Conservation (phyloP, 2,113 vertebrate species). For the Melanostigma gelatinosum region DNA sequence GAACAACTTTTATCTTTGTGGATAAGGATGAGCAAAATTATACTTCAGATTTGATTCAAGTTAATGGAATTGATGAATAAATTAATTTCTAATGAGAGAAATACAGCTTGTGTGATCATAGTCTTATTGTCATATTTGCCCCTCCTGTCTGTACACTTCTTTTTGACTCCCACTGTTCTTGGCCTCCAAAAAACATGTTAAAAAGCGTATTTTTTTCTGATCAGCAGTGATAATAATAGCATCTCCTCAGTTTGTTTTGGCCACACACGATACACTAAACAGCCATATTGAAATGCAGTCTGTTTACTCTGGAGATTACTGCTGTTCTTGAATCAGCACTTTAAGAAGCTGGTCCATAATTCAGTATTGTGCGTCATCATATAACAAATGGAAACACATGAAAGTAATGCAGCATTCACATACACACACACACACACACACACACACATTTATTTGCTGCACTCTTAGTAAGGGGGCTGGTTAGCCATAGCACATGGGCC, state of each 20-base stretch:
- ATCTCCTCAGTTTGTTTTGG: neutral
- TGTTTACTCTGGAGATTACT: neutral
- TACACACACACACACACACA: neutral
- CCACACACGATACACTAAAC: neutral
- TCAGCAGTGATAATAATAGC: slow-evolving; percentile 6
- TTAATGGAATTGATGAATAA: neutral
- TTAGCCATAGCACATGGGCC: neutral
- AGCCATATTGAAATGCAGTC: neutral
- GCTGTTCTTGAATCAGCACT: slow-evolving; percentile 15
- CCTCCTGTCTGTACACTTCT: neutral
- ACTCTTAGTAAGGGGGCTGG: slow-evolving; percentile 8
- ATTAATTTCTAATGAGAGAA: neutral
- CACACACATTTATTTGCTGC: neutral
- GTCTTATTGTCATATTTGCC: neutral
- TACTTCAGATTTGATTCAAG: neutral
- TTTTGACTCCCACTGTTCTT: neutral
- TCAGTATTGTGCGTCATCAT: slow-evolving; percentile 22
- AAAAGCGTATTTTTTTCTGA: slow-evolving; percentile 3
- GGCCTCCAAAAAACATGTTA: neutral
- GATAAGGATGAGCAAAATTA: neutral
- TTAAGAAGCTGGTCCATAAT: slow-evolving; percentile 23
- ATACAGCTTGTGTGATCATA: neutral
- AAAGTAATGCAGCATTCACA: neutral
- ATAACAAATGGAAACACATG: neutral
- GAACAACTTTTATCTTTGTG: slow-evolving; percentile 32